A percentile compares a stretch with the other conserved stretches of the same genome.
Evolutionary conservation across 2,888 invertebrate species (phyloP).

Genomic region (Trileptium ribeirensis): DNA sequence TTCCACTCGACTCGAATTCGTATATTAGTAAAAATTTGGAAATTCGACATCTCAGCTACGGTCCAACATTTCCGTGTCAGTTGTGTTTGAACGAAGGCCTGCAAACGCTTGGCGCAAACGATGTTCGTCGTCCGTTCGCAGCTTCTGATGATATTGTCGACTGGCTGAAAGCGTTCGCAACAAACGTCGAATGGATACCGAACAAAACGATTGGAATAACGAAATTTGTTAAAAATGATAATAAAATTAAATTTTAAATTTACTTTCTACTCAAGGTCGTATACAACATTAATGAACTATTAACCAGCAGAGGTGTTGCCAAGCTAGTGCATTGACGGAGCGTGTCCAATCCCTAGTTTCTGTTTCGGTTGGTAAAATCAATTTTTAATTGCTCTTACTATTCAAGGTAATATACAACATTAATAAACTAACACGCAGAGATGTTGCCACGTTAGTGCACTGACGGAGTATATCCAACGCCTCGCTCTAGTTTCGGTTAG

Average conservation of each 20-base stretch:
- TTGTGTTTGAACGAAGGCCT: not conserved
- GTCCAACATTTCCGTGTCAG: not conserved
- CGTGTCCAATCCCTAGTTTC: too few species aligned
- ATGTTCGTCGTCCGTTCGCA: not conserved
- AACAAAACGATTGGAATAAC: not conserved
- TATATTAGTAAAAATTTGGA: not conserved
- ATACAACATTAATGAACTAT: too few species aligned
- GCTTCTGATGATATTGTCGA: not conserved
- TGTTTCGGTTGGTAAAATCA: too few species aligned
- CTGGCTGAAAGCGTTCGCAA: not conserved
- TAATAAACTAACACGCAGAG: too few species aligned
- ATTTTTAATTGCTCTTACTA: too few species aligned
- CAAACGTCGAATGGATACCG: not conserved
- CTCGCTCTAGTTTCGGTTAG: too few species aligned
- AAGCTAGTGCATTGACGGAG: too few species aligned
- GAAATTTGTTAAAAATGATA: not conserved
- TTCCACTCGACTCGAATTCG: not conserved
- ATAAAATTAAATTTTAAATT: not conserved
- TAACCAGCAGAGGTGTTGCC: too few species aligned
- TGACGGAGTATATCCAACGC: too few species aligned
- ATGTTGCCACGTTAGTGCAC: too few species aligned
- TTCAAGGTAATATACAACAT: too few species aligned
- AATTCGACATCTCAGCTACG: not conserved
- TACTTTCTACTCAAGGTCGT: not conserved
- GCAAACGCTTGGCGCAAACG: not conserved